phyloP scores from a whole-genome alignment of 2,113 vertebrate species.

The Chaetorhynchus papuensis region DNA sequence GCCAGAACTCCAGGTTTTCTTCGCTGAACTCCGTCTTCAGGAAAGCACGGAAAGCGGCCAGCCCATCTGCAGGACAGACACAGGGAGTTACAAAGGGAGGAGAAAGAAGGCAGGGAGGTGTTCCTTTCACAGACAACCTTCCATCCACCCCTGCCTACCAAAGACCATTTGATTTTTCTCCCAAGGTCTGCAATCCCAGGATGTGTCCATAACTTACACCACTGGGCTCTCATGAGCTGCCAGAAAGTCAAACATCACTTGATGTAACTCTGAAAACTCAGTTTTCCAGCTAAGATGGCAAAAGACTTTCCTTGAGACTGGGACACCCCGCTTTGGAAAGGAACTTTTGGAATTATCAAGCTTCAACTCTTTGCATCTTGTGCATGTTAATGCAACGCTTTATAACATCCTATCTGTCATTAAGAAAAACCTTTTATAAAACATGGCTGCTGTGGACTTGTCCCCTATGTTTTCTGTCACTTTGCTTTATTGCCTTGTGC shows the following conservation, averaged over 20 bases:
- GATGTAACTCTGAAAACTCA: background rate
- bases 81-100: background rate
- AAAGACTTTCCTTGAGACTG: background rate
- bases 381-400: background rate
- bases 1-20: constrained; percentile 97
- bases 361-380: background rate
- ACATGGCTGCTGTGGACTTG: background rate
- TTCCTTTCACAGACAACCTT: background rate
- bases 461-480: constrained; percentile 6
- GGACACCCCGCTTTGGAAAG: background rate
- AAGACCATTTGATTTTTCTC: background rate
- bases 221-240: background rate
- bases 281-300: background rate
- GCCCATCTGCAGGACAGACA: constrained; percentile 76
- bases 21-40: constrained; percentile 94
- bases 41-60: constrained; percentile 90
- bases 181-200: background rate
- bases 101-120: background rate
- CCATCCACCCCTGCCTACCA: background rate
- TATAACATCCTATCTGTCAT: background rate
- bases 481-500: background rate
- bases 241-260: background rate
- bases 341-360: background rate
- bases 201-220: rapidly evolving
- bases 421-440: constrained; percentile 3